These are phyloP conservation scores for Alectura lathami DNA, from an alignment of 2,113 vertebrate species.

Conservation along the genomic window DNA sequence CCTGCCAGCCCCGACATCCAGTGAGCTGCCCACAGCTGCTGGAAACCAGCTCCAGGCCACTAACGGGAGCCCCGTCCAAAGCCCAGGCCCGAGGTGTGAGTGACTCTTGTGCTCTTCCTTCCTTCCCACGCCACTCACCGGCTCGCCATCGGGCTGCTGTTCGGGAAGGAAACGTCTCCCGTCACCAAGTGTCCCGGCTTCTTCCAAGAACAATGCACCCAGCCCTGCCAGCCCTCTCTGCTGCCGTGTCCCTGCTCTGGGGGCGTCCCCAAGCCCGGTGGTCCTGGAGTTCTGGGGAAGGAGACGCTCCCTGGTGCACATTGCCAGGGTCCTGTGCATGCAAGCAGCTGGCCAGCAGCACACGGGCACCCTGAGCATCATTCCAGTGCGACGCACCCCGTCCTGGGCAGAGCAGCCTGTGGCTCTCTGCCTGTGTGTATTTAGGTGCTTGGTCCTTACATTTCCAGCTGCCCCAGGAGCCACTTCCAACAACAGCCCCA, in stretches of 20 bases:
- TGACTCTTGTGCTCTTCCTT: background rate
- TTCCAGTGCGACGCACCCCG: background rate
- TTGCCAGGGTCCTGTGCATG: fast-evolving
- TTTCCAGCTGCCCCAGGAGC: background rate
- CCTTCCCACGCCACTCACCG: fast-evolving
- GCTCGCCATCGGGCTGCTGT: background rate
- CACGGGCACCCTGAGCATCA: background rate
- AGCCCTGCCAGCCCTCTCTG: background rate
- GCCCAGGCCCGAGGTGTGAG: background rate
- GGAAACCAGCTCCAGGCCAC: background rate
- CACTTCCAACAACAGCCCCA: background rate
- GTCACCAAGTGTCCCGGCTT: background rate
- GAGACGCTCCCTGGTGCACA: background rate
- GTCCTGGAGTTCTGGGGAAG: background rate
- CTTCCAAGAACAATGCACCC: background rate
- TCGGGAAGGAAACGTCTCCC: background rate
- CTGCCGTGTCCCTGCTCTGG: fast-evolving
- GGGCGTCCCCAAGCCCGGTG: background rate
- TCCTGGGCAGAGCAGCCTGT: background rate
- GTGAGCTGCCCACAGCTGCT: background rate
- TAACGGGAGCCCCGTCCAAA: background rate
- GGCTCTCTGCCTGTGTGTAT: background rate
- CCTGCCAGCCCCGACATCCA: background rate
- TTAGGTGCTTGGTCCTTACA: background rate
- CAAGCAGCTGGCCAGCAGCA: fast-evolving